phyloP scores from a whole-genome alignment of 2,797 vertebrate genomes.

The Salmo trutta region DNA sequence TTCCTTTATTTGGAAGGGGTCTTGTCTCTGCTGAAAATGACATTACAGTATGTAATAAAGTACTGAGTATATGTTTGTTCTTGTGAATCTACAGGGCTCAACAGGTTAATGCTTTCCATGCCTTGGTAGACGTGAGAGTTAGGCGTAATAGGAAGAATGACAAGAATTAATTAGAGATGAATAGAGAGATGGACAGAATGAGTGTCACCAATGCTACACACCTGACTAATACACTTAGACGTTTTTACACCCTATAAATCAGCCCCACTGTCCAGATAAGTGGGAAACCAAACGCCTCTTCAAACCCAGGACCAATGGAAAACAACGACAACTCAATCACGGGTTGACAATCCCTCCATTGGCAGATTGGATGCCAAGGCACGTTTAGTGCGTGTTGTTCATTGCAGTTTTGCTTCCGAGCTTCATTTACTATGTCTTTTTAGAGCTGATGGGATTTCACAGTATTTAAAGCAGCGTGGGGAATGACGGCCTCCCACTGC shows the following conservation, averaged over 20 bases:
- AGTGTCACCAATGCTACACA: no score
- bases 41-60: no score
- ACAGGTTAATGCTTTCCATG: no score
- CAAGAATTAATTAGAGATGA: no score
- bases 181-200: no score
- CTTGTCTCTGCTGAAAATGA: neutral
- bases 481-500: neutral
- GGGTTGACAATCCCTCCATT: neutral
- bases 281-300: neutral
- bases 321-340: neutral
- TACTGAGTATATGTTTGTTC: no score
- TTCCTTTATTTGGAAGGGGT: neutral
- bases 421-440: neutral
- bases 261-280: neutral
- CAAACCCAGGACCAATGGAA: neutral
- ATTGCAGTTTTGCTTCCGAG: neutral
- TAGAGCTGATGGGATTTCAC: constrained; percentile 11
- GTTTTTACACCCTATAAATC: neutral
- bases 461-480: neutral
- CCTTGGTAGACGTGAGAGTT: no score
- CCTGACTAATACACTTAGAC: neutral
- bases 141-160: no score
- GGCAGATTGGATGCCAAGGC: neutral
- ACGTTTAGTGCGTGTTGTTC: neutral
- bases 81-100: no score